Conservation (phyloP, 2,113 vertebrate species). For the Ctenomys sociabilis region DNA sequence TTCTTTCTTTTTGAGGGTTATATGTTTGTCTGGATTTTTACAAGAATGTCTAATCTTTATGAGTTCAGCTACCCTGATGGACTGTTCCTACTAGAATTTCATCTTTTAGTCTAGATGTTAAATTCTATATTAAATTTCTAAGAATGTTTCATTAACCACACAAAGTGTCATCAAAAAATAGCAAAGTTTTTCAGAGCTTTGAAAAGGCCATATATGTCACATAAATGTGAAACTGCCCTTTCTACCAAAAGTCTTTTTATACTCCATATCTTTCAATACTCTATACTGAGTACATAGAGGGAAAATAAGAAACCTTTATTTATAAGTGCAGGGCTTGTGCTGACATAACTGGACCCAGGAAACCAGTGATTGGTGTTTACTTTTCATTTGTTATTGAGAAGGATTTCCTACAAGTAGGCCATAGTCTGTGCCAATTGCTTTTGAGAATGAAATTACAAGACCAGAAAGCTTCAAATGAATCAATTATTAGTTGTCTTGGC, state of each 20-base stretch:
- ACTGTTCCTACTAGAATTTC: constrained; percentile 41
- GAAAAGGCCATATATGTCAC: constrained; percentile 11
- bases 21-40: constrained; percentile 43
- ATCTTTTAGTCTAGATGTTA: constrained; percentile 30
- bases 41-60: constrained; percentile 26
- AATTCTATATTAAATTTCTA: constrained; percentile 43
- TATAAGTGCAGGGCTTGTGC: not conserved
- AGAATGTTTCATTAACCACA: constrained; percentile 8
- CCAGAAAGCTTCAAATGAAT: constrained; percentile 4
- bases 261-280: not conserved
- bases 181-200: not conserved
- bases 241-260: not conserved
- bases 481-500: not conserved
- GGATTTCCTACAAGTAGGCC: not conserved
- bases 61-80: not conserved
- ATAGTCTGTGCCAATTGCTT: not conserved
- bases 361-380: not conserved
- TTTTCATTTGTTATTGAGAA: not conserved
- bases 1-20: constrained; percentile 16
- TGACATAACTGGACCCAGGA: not conserved
- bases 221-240: constrained; percentile 11
- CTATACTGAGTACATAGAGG: not conserved
- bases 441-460: not conserved
- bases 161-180: constrained; percentile 22
- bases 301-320: not conserved